Percentiles rank a stretch among this genome's conserved stretches.
phyloP scores from a whole-genome alignment of 2,888 invertebrate genomes.

The Monochamus alternatus region DNA sequence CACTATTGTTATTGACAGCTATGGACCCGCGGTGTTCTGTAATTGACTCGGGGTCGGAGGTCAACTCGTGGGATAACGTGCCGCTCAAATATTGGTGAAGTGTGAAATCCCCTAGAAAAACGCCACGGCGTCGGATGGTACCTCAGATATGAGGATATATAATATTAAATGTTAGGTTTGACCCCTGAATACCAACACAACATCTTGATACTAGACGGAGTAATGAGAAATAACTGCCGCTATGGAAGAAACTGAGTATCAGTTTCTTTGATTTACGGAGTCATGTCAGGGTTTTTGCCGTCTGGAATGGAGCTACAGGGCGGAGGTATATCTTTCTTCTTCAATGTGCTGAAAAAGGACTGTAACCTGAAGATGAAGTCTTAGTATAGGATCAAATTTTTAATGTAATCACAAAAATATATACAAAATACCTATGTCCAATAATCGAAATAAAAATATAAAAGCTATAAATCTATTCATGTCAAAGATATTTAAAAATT shows the following conservation, averaged over 20 bases:
- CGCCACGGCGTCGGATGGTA: conserved; percentile 54
- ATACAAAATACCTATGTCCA: too few relatives aligned
- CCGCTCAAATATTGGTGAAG: conserved; percentile 58
- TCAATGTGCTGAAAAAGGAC: too few relatives aligned
- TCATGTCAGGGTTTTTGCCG: background rate
- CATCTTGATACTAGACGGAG: conserved; percentile 51
- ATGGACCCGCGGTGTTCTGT: conserved; percentile 40
- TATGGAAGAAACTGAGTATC: conserved; percentile 17
- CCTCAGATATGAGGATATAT: conserved; percentile 56
- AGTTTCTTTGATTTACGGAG: conserved; percentile 24
- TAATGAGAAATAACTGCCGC: conserved; percentile 27
- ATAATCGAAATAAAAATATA: too few relatives aligned
- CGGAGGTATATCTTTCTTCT: too few relatives aligned
- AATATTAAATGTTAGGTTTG: conserved; percentile 54
- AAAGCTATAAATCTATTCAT: too few relatives aligned
- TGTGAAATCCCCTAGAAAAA: conserved; percentile 59
- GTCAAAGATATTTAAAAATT: too few relatives aligned
- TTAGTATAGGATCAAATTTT: too few relatives aligned
- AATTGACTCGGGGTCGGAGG: conserved; percentile 53
- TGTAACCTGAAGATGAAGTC: too few relatives aligned
- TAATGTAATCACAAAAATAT: too few relatives aligned
- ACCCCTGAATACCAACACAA: conserved; percentile 52
- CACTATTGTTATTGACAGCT: conserved; percentile 50
- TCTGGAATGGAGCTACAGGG: too few relatives aligned
- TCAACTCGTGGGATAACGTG: conserved; percentile 57